phyloP scores from a whole-genome alignment of 1,140 invertebrate species.

The Nilaparvata lugens region DNA sequence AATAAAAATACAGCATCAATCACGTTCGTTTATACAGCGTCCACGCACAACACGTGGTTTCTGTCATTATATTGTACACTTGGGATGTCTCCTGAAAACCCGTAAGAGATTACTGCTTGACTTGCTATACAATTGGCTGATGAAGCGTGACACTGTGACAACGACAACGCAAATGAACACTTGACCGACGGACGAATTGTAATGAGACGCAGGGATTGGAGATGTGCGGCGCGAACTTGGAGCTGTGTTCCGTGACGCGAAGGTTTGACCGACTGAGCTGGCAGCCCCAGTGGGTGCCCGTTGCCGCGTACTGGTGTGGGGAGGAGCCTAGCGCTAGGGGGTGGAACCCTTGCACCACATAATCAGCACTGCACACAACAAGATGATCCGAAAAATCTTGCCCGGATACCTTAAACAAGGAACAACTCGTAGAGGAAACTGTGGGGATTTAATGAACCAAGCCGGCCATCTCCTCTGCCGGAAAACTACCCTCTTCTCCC shows the following conservation, averaged over 20 bases:
- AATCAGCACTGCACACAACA: conserved; percentile 6
- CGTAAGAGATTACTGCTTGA: too few relatives aligned
- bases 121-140: too few relatives aligned
- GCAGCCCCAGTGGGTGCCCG: neutral
- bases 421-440: neutral
- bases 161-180: too few relatives aligned
- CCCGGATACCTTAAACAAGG: conserved; percentile 4
- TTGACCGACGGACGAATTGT: too few relatives aligned
- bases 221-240: neutral
- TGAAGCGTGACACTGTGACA: too few relatives aligned
- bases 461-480: neutral
- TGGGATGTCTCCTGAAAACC: too few relatives aligned
- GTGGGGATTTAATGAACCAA: conserved; percentile 3
- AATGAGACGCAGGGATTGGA: too few relatives aligned
- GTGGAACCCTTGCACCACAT: conserved; percentile 3
- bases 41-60: too few relatives aligned
- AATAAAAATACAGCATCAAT: too few relatives aligned
- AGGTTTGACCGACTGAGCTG: neutral
- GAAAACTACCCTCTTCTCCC: neutral
- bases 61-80: too few relatives aligned
- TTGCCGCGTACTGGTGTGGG: neutral
- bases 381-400: conserved; percentile 18
- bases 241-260: neutral
- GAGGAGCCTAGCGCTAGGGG: neutral
- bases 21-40: too few relatives aligned